Evolutionary conservation across 2,113 vertebrate species (phyloP).

Genomic region (Salvelinus fontinalis): DNA sequence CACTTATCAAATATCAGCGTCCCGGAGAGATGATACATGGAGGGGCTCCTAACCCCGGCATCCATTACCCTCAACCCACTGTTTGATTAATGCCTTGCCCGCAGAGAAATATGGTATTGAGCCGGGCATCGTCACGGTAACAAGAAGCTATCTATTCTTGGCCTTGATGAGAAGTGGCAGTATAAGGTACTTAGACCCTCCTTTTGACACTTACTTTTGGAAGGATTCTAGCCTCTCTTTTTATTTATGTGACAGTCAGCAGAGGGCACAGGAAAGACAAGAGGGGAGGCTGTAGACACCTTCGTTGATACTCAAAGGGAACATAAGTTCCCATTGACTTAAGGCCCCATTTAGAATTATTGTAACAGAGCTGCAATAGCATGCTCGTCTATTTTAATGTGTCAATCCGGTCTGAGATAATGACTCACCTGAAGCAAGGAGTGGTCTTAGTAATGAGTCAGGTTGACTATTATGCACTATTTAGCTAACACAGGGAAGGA

Average conservation of each 20-base stretch:
- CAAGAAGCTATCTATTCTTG: background rate
- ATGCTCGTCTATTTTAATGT: background rate
- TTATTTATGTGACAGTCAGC: background rate
- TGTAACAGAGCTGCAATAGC: too few species aligned
- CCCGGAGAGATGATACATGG: background rate
- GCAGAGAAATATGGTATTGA: constrained; percentile 18
- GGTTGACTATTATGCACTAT: background rate
- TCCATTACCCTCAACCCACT: constrained; percentile 26
- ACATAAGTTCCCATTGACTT: too few species aligned
- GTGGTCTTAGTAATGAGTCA: background rate
- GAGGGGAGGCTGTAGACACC: background rate
- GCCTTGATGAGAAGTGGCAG: background rate
- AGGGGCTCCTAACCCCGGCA: constrained; percentile 2
- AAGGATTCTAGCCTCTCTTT: too few species aligned
- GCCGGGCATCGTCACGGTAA: constrained; percentile 29
- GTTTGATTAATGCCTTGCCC: constrained; percentile 37
- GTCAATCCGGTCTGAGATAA: background rate
- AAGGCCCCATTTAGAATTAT: too few species aligned
- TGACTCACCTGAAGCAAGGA: background rate
- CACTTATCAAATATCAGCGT: constrained; percentile 23
- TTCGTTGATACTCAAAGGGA: background rate
- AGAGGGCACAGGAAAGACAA: too few species aligned
- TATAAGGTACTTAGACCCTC: background rate
- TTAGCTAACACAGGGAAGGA: background rate
- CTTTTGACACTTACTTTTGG: too few species aligned